These are phyloP conservation scores for Fragum sueziense DNA, from an alignment of 2,888 invertebrate species.

Conservation along the genomic window DNA sequence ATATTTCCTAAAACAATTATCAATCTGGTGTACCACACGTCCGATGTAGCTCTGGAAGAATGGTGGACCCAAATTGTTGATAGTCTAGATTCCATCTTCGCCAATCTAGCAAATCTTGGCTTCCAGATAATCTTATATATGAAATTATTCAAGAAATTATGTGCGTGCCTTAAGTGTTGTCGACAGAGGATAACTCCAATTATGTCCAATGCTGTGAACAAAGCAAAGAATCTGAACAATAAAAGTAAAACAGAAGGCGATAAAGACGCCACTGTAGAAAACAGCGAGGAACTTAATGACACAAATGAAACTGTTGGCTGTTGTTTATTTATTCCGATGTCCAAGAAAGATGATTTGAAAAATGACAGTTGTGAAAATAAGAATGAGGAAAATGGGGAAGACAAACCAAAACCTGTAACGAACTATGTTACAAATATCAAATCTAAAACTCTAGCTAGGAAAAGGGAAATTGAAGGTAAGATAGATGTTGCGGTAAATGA, in stretches of 20 bases:
- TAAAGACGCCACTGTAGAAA: background rate
- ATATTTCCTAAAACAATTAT: conserved; percentile 51
- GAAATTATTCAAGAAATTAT: conserved; percentile 12
- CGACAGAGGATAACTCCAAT: conserved; percentile 3
- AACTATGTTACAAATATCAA: background rate
- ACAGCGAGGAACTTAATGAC: background rate
- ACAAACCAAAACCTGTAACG: no score
- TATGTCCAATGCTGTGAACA: background rate
- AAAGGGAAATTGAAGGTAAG: background rate
- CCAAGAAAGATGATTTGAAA: background rate
- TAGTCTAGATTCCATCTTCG: conserved; percentile 33
- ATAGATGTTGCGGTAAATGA: background rate
- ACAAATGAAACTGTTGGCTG: background rate
- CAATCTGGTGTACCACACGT: conserved; percentile 36
- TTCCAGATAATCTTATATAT: conserved; percentile 49
- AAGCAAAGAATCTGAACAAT: background rate
- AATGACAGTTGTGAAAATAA: background rate
- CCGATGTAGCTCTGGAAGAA: conserved; percentile 22
- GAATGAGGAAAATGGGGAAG: background rate
- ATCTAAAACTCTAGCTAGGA: background rate
- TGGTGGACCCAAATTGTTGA: conserved; percentile 40
- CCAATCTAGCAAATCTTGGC: conserved; percentile 30
- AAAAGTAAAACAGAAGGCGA: background rate
- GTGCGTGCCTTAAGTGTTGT: background rate
- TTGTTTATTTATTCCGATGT: conserved; percentile 6